phyloP scores from a whole-genome alignment of 2,888 invertebrate genomes.

The Acleris sparsana region DNA sequence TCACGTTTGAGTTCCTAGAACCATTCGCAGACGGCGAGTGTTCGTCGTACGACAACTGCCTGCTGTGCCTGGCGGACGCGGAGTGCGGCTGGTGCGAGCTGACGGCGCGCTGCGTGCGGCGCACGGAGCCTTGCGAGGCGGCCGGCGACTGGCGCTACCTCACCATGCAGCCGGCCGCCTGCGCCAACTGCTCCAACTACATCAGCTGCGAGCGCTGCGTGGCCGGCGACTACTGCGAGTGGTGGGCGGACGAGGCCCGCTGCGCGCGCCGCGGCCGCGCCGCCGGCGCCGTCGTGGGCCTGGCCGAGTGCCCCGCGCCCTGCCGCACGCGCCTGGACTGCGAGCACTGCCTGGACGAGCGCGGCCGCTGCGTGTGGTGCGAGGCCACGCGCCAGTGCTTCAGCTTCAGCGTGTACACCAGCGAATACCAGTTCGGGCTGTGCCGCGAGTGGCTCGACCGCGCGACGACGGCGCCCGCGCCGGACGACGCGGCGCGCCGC shows the following conservation, averaged over 20 bases:
- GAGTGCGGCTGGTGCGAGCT: slow-evolving; percentile 96
- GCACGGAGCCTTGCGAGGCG: slow-evolving; percentile 86
- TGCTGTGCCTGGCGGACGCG: slow-evolving; percentile 94
- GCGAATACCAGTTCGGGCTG: slow-evolving; percentile 96
- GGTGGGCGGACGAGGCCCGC: slow-evolving; percentile 95
- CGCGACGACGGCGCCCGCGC: slow-evolving; percentile 76
- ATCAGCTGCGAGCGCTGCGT: slow-evolving; percentile 95
- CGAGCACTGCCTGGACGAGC: slow-evolving; percentile 92
- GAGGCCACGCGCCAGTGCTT: slow-evolving; percentile 96
- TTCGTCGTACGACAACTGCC: slow-evolving; percentile 90
- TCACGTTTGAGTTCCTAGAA: slow-evolving; percentile 94
- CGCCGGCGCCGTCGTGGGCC: slow-evolving; percentile 85
- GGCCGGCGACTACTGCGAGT: slow-evolving; percentile 91
- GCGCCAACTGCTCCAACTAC: slow-evolving; percentile 94
- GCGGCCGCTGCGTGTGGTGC: slow-evolving; percentile 97
- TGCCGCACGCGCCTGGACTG: slow-evolving; percentile 91
- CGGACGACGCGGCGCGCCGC: slow-evolving; percentile 62
- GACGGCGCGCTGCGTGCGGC: slow-evolving; percentile 87
- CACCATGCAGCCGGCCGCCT: slow-evolving; percentile 91
- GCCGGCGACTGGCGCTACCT: slow-evolving; percentile 89
- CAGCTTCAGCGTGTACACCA: slow-evolving; percentile 97
- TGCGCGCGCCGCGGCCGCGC: slow-evolving; percentile 92
- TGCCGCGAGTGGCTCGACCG: slow-evolving; percentile 97
- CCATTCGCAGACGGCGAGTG: slow-evolving; percentile 93
- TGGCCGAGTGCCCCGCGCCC: slow-evolving; percentile 89